A percentile compares a stretch with the other conserved stretches of the same genome.
Conservation (phyloP, 1,140 invertebrate species). For the Drosophila orosa region DNA sequence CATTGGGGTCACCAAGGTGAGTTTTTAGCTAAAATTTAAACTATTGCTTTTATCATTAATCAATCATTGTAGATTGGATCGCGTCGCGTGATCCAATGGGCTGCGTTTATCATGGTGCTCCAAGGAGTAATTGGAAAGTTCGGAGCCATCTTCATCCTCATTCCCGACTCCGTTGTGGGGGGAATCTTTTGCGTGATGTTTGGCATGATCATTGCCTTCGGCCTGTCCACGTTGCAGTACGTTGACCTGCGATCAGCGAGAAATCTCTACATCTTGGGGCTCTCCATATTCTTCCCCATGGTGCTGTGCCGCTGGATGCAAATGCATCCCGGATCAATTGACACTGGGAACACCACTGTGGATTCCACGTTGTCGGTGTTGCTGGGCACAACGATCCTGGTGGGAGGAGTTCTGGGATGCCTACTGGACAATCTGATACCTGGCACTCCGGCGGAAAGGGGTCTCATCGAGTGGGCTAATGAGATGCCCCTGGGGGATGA, state of each 20-base stretch:
- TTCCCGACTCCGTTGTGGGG: conserved; percentile 94
- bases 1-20: conserved; percentile 90
- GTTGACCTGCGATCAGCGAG: conserved; percentile 92
- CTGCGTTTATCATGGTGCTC: conserved; percentile 90
- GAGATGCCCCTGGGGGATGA: conserved; percentile 88
- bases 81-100: conserved; percentile 93
- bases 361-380: conserved; percentile 92
- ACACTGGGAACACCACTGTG: conserved; percentile 88
- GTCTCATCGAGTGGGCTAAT: conserved; percentile 88
- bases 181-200: conserved; percentile 95
- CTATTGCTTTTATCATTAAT: background rate
- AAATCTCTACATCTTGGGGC: conserved; percentile 95
- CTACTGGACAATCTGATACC: conserved; percentile 94
- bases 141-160: conserved; percentile 94
- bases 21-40: no score
- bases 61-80: conserved; percentile 90
- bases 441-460: conserved; percentile 89
- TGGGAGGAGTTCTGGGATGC: conserved; percentile 92
- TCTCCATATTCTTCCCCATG: conserved; percentile 93
- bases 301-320: conserved; percentile 92
- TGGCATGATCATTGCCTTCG: conserved; percentile 93
- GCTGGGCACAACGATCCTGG: conserved; percentile 93
- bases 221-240: conserved; percentile 92
- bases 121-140: conserved; percentile 93
- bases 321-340: conserved; percentile 87